phyloP scores from a whole-genome alignment of 2,888 invertebrate species.

The Melipona bicolor region DNA sequence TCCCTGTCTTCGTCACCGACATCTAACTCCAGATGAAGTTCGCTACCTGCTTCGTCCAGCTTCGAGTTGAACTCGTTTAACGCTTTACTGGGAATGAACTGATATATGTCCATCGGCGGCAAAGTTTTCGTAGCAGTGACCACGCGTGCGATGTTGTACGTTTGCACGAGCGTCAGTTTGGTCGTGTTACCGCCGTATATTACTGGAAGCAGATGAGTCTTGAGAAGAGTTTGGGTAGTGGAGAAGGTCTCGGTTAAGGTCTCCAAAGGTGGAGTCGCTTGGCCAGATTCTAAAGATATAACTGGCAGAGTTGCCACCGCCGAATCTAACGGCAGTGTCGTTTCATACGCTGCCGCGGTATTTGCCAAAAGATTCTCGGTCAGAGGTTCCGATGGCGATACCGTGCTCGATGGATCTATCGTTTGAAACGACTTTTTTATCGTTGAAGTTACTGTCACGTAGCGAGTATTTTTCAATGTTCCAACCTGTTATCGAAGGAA shows the following conservation, averaged over 20 bases:
- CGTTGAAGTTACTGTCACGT: conserved; percentile 94
- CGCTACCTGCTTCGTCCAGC: conserved; percentile 95
- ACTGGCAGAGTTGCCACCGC: conserved; percentile 94
- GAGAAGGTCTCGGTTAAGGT: conserved; percentile 96
- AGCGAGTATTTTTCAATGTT: conserved; percentile 93
- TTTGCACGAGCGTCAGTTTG: conserved; percentile 93
- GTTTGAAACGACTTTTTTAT: conserved; percentile 91
- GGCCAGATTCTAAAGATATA: conserved; percentile 90
- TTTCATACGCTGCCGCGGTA: conserved; percentile 89
- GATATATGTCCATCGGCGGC: conserved; percentile 94
- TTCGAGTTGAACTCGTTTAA: conserved; percentile 95
- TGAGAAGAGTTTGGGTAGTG: conserved; percentile 94
- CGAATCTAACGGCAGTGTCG: conserved; percentile 89
- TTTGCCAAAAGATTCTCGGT: conserved; percentile 95
- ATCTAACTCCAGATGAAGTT: conserved; percentile 93
- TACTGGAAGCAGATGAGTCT: conserved; percentile 95
- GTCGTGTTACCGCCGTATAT: conserved; percentile 91
- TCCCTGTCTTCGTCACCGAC: conserved; percentile 91
- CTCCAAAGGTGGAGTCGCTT: conserved; percentile 94
- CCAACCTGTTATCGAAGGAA: conserved; percentile 88
- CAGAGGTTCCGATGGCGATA: conserved; percentile 89
- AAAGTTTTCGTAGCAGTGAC: conserved; percentile 96
- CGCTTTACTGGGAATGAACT: conserved; percentile 93
- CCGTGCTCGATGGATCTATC: conserved; percentile 86
- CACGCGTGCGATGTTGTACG: conserved; percentile 93